These are phyloP conservation scores for Tachina grossa DNA, from an alignment of 2,888 invertebrate species.

Conservation along the genomic window DNA sequence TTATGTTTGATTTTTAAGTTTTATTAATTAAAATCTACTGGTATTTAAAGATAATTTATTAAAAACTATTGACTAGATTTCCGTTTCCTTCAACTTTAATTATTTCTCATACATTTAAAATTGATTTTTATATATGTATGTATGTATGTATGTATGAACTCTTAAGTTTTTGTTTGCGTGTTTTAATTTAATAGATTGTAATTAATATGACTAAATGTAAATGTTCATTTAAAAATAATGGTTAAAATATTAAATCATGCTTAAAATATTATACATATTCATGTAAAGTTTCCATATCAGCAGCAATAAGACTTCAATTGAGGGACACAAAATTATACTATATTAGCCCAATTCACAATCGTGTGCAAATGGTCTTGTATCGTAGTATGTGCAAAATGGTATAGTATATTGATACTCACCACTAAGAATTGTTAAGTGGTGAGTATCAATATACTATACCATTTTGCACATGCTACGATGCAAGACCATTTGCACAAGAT, in stretches of 20 bases:
- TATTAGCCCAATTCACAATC: no score
- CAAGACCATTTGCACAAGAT: no score
- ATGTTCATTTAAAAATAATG: neutral
- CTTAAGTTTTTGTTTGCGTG: neutral
- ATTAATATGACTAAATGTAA: neutral
- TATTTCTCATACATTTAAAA: slow-evolving; percentile 2
- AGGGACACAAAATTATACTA: neutral
- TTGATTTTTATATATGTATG: neutral
- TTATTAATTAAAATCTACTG: slow-evolving; percentile 61
- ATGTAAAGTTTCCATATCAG: neutral
- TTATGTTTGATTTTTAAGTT: slow-evolving; percentile 57
- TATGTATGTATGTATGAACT: neutral
- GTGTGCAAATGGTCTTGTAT: no score
- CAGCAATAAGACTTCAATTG: neutral
- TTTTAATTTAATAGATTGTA: neutral
- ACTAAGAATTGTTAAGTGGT: no score
- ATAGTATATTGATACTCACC: no score
- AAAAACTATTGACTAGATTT: slow-evolving; percentile 67
- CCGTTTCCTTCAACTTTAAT: neutral
- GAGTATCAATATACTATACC: no score
- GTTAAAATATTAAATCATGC: neutral
- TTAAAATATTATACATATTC: neutral
- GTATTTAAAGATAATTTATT: slow-evolving; percentile 55
- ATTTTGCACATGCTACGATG: no score
- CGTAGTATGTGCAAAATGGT: no score